Conservation (phyloP, 2,888 invertebrate species). For the Aplocera efformata region DNA sequence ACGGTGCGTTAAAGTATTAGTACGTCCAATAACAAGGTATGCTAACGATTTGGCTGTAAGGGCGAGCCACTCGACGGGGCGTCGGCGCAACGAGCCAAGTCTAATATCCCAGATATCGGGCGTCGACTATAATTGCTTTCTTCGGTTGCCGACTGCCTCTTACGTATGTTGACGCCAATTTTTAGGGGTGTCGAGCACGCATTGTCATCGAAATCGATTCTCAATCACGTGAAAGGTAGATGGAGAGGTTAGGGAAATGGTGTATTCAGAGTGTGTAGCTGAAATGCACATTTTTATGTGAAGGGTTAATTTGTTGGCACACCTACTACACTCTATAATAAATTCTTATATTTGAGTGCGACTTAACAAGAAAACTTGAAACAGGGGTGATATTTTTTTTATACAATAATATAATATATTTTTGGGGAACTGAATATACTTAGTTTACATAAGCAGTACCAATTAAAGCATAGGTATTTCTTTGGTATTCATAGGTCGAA, state of each 20-base stretch:
- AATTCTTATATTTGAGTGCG: too few relatives aligned
- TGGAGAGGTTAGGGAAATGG: conserved; percentile 7
- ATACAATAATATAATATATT: too few relatives aligned
- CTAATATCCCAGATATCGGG: conserved; percentile 29
- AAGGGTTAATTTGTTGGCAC: background rate
- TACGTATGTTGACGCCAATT: conserved; percentile 29
- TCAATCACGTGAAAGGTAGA: conserved; percentile 19
- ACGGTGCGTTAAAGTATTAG: too few relatives aligned
- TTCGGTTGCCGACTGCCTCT: conserved; percentile 37
- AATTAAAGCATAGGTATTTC: too few relatives aligned
- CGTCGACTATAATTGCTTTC: conserved; percentile 55
- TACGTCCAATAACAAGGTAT: too few relatives aligned
- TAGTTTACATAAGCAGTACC: too few relatives aligned
- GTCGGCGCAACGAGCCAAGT: conserved; percentile 21
- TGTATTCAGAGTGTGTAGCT: background rate
- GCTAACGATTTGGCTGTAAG: background rate
- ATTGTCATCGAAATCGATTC: conserved; percentile 39
- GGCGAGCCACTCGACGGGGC: conserved; percentile 12
- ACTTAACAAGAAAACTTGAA: too few relatives aligned
- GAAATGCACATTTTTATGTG: background rate
- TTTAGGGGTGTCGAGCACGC: conserved; percentile 39
- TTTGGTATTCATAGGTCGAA: too few relatives aligned
- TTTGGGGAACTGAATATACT: too few relatives aligned
- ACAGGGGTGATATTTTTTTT: too few relatives aligned
- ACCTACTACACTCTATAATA: too few relatives aligned